Conservation (phyloP, 2,888 invertebrate genomes). For the Epinotia brunnichana region DNA sequence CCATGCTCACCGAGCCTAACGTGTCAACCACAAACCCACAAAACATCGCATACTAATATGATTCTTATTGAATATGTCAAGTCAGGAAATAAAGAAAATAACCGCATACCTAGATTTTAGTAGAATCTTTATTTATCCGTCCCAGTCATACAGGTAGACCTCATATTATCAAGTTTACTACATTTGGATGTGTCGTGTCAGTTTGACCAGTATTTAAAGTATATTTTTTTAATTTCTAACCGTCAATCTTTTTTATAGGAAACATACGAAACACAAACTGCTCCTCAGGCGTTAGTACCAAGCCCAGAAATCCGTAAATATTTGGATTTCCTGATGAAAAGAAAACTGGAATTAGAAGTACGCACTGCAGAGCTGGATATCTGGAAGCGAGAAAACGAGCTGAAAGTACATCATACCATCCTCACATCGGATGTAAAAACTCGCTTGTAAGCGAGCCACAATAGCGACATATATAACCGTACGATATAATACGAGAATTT, state of each 20-base stretch:
- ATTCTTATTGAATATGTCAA: too few relatives aligned
- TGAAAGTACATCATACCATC: not conserved
- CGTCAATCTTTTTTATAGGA: not conserved
- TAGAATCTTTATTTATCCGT: too few relatives aligned
- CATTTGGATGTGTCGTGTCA: not conserved
- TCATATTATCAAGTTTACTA: too few relatives aligned
- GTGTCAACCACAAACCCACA: too few relatives aligned
- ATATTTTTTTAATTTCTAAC: not conserved
- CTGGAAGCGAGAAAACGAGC: constrained; percentile 3
- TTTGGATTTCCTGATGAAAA: not conserved
- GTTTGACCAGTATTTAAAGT: not conserved
- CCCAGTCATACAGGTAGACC: too few relatives aligned
- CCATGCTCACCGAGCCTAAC: too few relatives aligned
- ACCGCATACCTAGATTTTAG: too few relatives aligned
- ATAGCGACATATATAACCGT: too few relatives aligned
- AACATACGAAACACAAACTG: not conserved
- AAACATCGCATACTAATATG: too few relatives aligned
- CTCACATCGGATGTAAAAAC: not conserved
- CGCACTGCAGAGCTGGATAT: constrained; percentile 4
- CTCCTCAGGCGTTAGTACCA: not conserved
- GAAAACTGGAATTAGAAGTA: constrained; percentile 12
- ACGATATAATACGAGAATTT: too few relatives aligned
- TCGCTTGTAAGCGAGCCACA: too few relatives aligned
- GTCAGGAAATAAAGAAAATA: too few relatives aligned
- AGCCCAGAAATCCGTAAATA: not conserved